Base-by-base conservation (phyloP, 2,888 invertebrate species). In the Melangyna quadrimaculata region DNA sequence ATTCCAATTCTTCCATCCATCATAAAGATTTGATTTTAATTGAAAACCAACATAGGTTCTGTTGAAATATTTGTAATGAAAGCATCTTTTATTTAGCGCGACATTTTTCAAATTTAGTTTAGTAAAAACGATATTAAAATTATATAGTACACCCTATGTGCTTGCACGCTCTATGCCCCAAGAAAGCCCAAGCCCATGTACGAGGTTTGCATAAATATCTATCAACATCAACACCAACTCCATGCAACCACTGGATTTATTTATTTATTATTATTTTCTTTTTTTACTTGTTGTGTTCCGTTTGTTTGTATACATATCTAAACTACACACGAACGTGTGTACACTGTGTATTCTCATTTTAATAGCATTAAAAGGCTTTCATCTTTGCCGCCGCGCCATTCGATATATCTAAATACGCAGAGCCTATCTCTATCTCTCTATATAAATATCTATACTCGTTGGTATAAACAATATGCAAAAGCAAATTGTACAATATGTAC, bases 381-480 rank as follows among this genome's bases (percentile, higher is more conserved):
- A 82, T 78, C 78, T 82, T 72, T 78, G 67, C 82, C 78, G 82
- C 70, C 40, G 5, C 5, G 43, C 63, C 78, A 43, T 69, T 82
- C 72, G 53, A 69, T 78, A 55, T 78, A 51, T 65, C 65, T 40
- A 61, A 22, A 24, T 40, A 37, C 22, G n/a, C n/a, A 24, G 10
- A 22, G 14, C n/a, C n/a, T 59, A 22, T 35, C 59, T 59, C 22
- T 59, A 14, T 32, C 10, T 17, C 6, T 32, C 55, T 32, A 17
- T 55, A 29, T 8, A 24, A 24, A 12, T 22, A 14, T 48, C 48
- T 48, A 51, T 45, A 19, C 45, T 19, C 19, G 45, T 14, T 24
- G 24, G 14, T 55, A 55, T 55, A 55, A 29, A 24, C 29, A 17
- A n/a, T 29, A 55, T 29, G 51, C 29, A 69, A 74, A 80, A 19